Base-by-base conservation (phyloP, 2,888 invertebrate genomes). In the Lasioglossum vierecki region DNA sequence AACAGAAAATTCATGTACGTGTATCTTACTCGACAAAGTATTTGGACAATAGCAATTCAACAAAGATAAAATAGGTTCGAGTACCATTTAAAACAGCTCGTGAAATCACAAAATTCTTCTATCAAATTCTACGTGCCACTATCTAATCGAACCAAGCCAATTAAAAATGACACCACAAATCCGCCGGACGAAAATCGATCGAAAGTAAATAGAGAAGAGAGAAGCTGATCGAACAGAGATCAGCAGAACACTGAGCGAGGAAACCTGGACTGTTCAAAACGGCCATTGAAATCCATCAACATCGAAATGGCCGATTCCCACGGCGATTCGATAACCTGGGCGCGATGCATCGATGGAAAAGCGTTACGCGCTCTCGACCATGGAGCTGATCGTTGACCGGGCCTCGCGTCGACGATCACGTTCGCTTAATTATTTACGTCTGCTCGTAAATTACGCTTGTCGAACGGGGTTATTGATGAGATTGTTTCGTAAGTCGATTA, bases 381-480 rank as follows among this genome's bases (percentile, higher is more conserved):
- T 18, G 83, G 49, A 82, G 73, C n/a, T 49, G 73, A 74, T 75
- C 70, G 75, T 82, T 53, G 80, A 73, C 30, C 63, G 41, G 72
- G 72, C 35, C 72, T 35, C 66, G 71, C 81, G 75, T 78, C 82
- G 79, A 84, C 84, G 71, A 80, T 85, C 85, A 85, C 85, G 84
- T 85, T 66, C 84, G 84, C 80, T 85, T 85, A 85, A 85, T 85
- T 85, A 85, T 85, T 85, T 85, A 85, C 76, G 85, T 85, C 84
- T 85, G 85, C 84, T 85, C 76, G 84, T 85, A 85, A 85, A 85
- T 85, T 85, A 85, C 84, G 84, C 84, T 85, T 85, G 85, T 85
- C 84, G 85, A 84, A 80, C 85, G 76, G 76, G 79, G 72, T 85
- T 85, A 85, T 85, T 85, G 84, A 82, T 82, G 87, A 86, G 83